These are phyloP conservation scores for Porites lutea DNA, from an alignment of 64 coral and sea anemone genomes.

Conservation along the genomic window DNA sequence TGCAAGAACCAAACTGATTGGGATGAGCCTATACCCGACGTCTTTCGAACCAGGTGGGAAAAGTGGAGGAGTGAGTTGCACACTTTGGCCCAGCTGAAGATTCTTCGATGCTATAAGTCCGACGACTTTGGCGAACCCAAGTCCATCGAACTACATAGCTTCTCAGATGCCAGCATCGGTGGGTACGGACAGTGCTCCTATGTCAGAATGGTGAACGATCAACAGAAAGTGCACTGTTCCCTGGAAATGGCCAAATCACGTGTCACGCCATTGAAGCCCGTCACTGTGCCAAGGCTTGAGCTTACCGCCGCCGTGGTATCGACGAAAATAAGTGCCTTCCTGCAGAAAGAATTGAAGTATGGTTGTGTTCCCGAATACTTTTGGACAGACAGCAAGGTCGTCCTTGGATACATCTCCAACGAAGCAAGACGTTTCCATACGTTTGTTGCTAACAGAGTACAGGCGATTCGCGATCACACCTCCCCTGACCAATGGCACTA, in stretches of 20 bases:
- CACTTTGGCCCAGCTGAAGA: neutral
- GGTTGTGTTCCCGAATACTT: neutral
- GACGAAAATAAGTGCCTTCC: conserved; percentile 9
- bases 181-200: conserved; percentile 73
- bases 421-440: conserved; percentile 27
- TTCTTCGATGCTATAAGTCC: conserved; percentile 55
- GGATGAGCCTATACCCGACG: conserved; percentile 38
- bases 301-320: conserved; percentile 2
- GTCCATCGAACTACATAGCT: conserved; percentile 20
- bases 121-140: conserved; percentile 10
- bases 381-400: conserved; percentile 51
- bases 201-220: conserved; percentile 21
- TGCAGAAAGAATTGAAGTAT: conserved; percentile 15
- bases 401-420: conserved; percentile 32
- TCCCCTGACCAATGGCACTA: conserved; percentile 7
- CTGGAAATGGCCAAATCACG: conserved; percentile 14
- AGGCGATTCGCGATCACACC: conserved; percentile 11
- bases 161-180: conserved; percentile 42
- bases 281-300: neutral
- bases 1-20: conserved; percentile 11
- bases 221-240: conserved; percentile 2
- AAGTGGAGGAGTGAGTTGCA: conserved; percentile 36
- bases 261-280: neutral
- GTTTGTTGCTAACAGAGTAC: conserved; percentile 15
- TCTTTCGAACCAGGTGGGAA: conserved; percentile 14